Base-by-base conservation (phyloP, 92 coral and sea anemone species). In the Zoanthus solanderi region DNA sequence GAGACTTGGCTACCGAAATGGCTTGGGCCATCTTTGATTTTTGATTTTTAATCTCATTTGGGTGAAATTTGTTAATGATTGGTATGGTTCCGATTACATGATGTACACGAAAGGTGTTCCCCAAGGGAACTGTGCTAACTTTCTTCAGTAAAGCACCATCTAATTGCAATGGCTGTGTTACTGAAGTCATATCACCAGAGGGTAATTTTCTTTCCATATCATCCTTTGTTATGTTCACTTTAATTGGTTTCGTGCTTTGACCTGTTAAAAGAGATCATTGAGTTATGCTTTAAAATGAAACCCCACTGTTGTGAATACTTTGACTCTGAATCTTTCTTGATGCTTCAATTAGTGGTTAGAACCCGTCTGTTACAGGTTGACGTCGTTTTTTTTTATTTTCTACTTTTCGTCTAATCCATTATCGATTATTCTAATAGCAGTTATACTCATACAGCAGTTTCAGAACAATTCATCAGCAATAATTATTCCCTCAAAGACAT, bases 161-260 rank as follows among this genome's bases (percentile, higher is more conserved):
- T 46, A 57, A 17, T 3, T 17, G 85, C 17, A 45, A 63, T 30
- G 85, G 5, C 12, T 23, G 45, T 5, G 23, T 47, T 10, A 47
- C 58, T 1, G 15, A 6, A 56, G 13, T 56, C 30, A 31, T 14
- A 2, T 17, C 61, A 17, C 4, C 10, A 5, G 75, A 11, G 16
- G 30, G 75, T 13, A 18, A 45, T 11, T 44, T 66, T 15, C 23
- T 45, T 23, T 81, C 63, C 56, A 66, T 47, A 60, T 47, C 85
- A 68, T 81, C 85, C 45, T 66, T 81, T 2, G 75, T 81, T 18
- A 81, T 23, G 29, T 67, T 66, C 56, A 81, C 85, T 81, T 5
- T 53, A 11, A 81, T 14, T 1, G 85, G 85, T 16, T 81, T 81
- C 47, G 71, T 65, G 45, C 85, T 81, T 46, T 42, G 30, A 30